phyloP scores from a whole-genome alignment of 2,797 vertebrate genomes.

The Sardinella longiceps region DNA sequence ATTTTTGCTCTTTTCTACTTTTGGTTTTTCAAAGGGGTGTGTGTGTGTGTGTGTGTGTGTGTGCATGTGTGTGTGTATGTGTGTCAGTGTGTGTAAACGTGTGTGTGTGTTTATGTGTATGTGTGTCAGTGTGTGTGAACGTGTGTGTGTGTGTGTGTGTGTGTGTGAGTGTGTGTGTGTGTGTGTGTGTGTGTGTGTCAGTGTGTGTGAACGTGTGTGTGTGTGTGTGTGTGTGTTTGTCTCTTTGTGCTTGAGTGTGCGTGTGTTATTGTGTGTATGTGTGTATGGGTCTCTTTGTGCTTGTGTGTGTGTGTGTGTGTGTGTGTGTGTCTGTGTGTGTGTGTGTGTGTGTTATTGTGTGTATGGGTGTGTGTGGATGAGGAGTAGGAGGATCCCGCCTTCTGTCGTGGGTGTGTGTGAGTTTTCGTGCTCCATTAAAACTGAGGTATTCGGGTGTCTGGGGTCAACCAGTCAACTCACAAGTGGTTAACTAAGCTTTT shows the following conservation, averaged over 20 bases:
- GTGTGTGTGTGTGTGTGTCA: neutral
- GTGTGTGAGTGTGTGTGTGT: neutral
- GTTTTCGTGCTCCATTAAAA: conserved; percentile 53
- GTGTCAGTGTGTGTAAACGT: neutral
- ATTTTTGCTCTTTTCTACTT: neutral
- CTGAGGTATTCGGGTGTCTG: conserved; percentile 54
- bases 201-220: neutral
- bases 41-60: neutral
- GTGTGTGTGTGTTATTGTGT: neutral
- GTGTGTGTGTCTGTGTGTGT: neutral
- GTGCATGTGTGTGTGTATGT: neutral
- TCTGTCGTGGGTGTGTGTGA: conserved; percentile 18
- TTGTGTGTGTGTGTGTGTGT: neutral
- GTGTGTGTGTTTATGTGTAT: neutral
- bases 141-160: neutral
- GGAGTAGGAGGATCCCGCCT: conserved; percentile 12
- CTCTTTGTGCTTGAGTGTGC: neutral
- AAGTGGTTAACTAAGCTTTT: conserved; percentile 24
- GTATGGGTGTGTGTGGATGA: conserved; percentile 1
- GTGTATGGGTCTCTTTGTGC: too few relatives aligned
- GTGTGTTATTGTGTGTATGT: neutral
- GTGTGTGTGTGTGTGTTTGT: neutral
- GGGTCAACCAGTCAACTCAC: conserved; percentile 4
- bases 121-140: neutral
- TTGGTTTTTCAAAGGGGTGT: neutral